A percentile compares a stretch with the other conserved stretches of the same genome.
These are phyloP conservation scores for Cnemophilus loriae DNA, from an alignment of 2,113 vertebrate genomes.

Conservation along the genomic window DNA sequence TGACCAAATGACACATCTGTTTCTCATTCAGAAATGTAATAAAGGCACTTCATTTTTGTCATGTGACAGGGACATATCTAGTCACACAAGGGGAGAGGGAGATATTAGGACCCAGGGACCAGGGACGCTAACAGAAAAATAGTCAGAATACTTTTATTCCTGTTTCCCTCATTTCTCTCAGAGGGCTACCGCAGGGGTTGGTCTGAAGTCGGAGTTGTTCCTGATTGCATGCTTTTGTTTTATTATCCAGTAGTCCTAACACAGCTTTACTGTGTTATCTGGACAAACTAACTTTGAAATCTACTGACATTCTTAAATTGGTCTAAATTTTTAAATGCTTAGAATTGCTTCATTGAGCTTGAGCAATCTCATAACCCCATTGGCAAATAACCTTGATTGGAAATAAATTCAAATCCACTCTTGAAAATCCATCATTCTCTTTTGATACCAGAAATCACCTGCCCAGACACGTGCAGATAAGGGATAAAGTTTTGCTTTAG, in stretches of 20 bases:
- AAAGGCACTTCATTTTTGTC: not conserved
- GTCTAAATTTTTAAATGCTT: not conserved
- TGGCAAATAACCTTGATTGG: not conserved
- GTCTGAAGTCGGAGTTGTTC: not conserved
- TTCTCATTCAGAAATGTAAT: not conserved
- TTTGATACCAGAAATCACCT: not conserved
- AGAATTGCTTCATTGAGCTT: not conserved
- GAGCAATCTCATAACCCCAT: not conserved
- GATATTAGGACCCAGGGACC: not conserved
- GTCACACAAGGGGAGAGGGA: not conserved
- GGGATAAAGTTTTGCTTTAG: not conserved
- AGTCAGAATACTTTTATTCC: not conserved
- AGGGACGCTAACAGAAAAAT: accelerated
- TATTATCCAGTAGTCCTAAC: not conserved
- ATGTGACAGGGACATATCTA: too few species aligned
- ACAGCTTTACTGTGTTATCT: not conserved
- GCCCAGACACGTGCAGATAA: not conserved
- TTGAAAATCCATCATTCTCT: not conserved
- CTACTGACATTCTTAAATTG: not conserved
- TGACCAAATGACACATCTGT: not conserved
- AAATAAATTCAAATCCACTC: not conserved
- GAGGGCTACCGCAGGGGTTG: not conserved
- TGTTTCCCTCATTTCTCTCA: not conserved
- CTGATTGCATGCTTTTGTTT: not conserved
- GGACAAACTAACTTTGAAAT: not conserved